Evolutionary conservation across 2,797 vertebrate genomes (phyloP).

Genomic region (Cossypha heuglini): DNA sequence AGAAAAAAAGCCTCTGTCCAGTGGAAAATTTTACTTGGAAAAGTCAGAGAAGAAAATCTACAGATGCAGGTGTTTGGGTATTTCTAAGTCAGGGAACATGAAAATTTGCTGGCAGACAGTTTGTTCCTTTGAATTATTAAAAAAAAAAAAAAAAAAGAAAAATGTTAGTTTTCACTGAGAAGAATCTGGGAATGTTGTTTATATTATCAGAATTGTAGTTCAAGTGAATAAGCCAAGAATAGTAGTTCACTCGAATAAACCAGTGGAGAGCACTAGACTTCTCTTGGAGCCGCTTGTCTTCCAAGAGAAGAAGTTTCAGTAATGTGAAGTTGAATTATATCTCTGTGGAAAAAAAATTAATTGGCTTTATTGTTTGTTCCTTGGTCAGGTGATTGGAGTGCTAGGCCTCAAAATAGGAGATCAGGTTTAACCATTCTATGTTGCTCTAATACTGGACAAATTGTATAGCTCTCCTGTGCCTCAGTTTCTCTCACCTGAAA

Average conservation of each 20-base stretch:
- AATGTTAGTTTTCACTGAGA: not conserved
- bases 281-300: not conserved
- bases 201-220: not conserved
- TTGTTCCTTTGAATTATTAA: not conserved
- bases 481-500: not conserved
- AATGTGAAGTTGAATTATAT: not conserved
- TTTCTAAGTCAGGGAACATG: not conserved
- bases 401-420: not conserved
- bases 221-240: not conserved
- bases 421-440: not conserved
- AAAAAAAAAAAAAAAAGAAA: not conserved
- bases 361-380: not conserved
- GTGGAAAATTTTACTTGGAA: not conserved
- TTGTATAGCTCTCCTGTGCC: not conserved
- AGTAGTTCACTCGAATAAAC: not conserved
- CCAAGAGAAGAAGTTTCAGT: not conserved
- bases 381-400: not conserved
- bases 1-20: not conserved
- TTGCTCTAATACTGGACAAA: not conserved
- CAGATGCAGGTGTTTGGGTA: not conserved
- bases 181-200: not conserved
- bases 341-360: not conserved
- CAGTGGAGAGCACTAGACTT: not conserved
- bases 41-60: not conserved
- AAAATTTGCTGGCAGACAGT: constrained; percentile 7